These are phyloP conservation scores for Coregonus sp. DNA, from an alignment of 2,797 vertebrate species.

Conservation along the genomic window DNA sequence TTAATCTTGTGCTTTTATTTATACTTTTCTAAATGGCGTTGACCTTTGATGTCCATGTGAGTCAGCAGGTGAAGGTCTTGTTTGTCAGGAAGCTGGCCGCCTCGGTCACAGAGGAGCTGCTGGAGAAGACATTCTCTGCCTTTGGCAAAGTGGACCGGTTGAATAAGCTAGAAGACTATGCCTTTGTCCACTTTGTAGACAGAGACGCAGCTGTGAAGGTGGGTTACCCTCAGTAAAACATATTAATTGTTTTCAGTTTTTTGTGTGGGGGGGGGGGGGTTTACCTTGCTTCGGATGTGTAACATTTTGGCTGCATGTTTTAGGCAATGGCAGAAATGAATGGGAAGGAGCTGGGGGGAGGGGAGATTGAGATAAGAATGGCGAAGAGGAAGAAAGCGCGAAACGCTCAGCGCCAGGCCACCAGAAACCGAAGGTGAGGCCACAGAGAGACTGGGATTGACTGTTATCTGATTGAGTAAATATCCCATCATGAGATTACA, in stretches of 20 bases:
- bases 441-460: neutral
- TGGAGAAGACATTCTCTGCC: slow-evolving; percentile 96
- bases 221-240: slow-evolving; percentile 10
- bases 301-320: neutral
- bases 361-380: slow-evolving; percentile 98
- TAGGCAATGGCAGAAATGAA: slow-evolving; percentile 99
- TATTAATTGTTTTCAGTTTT: neutral
- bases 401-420: slow-evolving; percentile 93
- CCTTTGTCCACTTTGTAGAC: slow-evolving; percentile 98
- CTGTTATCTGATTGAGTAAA: too few species aligned
- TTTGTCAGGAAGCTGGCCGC: slow-evolving; percentile 98
- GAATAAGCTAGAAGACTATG: slow-evolving; percentile 98
- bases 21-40: too few species aligned
- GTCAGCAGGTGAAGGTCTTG: slow-evolving; percentile 91
- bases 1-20: too few species aligned
- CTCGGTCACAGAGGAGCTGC: slow-evolving; percentile 94
- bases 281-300: neutral
- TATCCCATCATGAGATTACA: neutral
- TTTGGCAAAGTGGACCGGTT: slow-evolving; percentile 98
- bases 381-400: slow-evolving; percentile 99
- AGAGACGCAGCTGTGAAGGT: slow-evolving; percentile 96
- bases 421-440: slow-evolving; percentile 90
- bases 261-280: too few species aligned
- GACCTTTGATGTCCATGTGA: neutral
- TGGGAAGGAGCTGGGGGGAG: slow-evolving; percentile 93